Conservation (phyloP, 2,797 vertebrate species). For the Sciurus vulgaris region DNA sequence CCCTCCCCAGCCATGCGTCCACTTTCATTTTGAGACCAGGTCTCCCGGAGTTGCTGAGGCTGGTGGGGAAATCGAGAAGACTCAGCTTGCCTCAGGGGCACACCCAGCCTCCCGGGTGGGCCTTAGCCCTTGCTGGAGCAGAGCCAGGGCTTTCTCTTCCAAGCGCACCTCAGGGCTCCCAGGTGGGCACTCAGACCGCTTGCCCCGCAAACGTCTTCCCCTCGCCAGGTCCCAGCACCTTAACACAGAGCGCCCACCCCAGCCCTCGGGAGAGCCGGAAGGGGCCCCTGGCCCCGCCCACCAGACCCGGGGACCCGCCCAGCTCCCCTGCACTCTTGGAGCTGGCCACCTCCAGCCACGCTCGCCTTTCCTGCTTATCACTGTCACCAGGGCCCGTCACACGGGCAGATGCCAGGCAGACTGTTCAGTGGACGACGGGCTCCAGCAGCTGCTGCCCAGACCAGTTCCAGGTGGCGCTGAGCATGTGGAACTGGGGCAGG, state of each 20-base stretch:
- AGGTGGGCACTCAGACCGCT: neutral
- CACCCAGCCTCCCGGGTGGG: neutral
- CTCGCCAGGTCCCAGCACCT: fast-evolving
- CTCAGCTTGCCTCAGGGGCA: neutral
- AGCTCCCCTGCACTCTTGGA: neutral
- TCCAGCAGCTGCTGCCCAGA: neutral
- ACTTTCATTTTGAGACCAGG: no score
- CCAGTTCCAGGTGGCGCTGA: neutral
- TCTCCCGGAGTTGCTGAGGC: no score
- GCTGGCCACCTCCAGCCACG: no score
- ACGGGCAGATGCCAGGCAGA: neutral
- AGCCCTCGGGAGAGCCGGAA: no score
- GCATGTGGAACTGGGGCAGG: neutral
- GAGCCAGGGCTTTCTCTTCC: neutral
- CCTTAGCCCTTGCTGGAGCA: neutral
- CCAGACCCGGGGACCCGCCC: no score
- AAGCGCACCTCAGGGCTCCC: neutral
- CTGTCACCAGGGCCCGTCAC: neutral
- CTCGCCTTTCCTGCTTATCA: neutral
- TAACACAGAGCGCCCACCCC: no score
- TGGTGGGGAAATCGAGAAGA: no score
- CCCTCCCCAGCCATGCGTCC: no score
- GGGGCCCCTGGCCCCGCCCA: no score
- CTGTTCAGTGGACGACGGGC: no score
- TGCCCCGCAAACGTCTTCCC: neutral